Conservation (phyloP, 2,797 vertebrate genomes). For the Sebastes glaucus region DNA sequence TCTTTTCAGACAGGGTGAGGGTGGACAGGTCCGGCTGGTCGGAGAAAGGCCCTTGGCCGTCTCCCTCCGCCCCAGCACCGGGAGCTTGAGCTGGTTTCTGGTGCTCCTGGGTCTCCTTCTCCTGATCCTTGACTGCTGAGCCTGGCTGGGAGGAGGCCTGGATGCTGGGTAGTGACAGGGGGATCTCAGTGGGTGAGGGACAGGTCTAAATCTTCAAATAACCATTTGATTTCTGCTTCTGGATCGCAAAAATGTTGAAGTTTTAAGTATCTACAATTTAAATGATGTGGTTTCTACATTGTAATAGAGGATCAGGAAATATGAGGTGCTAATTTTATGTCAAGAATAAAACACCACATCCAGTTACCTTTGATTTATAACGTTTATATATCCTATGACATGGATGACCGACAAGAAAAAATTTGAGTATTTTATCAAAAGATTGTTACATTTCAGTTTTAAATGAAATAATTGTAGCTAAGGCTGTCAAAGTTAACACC, state of each 20-base stretch:
- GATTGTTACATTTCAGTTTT: not conserved
- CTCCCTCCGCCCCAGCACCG: constrained; percentile 33
- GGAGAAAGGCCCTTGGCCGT: constrained; percentile 38
- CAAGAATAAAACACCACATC: not conserved
- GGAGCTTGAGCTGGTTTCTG: constrained; percentile 31
- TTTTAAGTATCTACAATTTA: not conserved
- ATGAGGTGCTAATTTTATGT: not conserved
- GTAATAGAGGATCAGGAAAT: not conserved
- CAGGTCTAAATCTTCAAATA: not conserved
- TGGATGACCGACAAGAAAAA: not conserved
- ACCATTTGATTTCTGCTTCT: not conserved
- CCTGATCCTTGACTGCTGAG: constrained; percentile 79
- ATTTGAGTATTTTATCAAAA: not conserved
- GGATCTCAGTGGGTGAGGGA: constrained; percentile 7
- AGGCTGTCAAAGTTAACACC: too few species aligned
- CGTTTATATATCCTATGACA: not conserved
- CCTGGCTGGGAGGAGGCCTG: constrained; percentile 88
- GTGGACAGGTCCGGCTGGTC: constrained; percentile 92
- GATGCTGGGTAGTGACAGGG: constrained; percentile 75
- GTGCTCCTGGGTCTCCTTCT: constrained; percentile 31
- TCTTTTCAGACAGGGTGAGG: constrained; percentile 93
- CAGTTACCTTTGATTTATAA: not conserved
- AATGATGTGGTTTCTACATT: not conserved
- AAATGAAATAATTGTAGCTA: not conserved
- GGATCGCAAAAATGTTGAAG: not conserved